Conservation (phyloP, 1,140 invertebrate genomes). For the Bombus impatiens region DNA sequence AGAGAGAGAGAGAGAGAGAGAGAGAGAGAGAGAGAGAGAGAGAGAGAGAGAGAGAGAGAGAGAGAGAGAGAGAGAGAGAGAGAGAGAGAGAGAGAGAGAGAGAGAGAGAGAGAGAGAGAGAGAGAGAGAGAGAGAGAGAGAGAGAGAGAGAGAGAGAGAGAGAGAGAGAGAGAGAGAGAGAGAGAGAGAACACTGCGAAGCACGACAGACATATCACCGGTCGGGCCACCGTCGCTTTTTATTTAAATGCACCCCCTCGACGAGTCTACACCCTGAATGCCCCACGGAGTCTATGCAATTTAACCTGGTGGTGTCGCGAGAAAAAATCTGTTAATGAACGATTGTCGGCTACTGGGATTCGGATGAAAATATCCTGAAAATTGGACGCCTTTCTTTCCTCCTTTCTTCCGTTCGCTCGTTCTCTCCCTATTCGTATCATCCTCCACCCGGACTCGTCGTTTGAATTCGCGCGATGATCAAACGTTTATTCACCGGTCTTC, state of each 20-base stretch:
- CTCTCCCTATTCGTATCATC: conserved; percentile 16
- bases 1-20: conserved; percentile 39
- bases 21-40: conserved; percentile 50
- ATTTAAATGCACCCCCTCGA: conserved; percentile 75
- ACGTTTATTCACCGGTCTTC: conserved; percentile 30
- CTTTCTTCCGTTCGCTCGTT: conserved; percentile 25
- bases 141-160: conserved; percentile 47
- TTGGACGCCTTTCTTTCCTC: conserved; percentile 65
- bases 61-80: conserved; percentile 47
- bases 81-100: conserved; percentile 41
- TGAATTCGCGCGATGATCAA: conserved; percentile 31
- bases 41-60: conserved; percentile 38
- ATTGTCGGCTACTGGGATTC: conserved; percentile 75
- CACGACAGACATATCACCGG: conserved; percentile 63
- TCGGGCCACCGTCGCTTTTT: conserved; percentile 77
- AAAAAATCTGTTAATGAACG: conserved; percentile 82
- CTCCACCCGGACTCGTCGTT: no score
- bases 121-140: conserved; percentile 45
- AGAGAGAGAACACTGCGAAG: conserved; percentile 38
- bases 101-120: conserved; percentile 43
- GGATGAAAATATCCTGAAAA: conserved; percentile 75
- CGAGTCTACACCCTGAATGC: conserved; percentile 69
- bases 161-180: no score
- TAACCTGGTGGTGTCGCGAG: conserved; percentile 62
- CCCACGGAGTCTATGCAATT: conserved; percentile 68